Evolutionary conservation across 2,113 vertebrate species (phyloP).

Genomic region (Hippocampus comes): DNA sequence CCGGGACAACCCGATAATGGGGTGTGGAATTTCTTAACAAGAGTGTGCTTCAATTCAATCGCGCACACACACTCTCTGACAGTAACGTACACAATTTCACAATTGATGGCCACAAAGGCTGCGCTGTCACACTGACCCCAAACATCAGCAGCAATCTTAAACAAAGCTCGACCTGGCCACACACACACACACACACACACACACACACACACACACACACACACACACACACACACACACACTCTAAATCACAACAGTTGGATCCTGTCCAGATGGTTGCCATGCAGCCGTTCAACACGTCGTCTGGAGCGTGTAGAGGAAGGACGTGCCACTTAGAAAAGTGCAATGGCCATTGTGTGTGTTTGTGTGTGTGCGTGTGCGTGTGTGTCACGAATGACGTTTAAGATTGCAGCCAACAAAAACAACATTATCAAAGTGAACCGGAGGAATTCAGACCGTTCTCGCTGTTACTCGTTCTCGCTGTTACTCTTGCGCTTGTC

Average conservation of each 20-base stretch:
- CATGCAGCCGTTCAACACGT: constrained; percentile 64
- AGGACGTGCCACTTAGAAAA: constrained; percentile 70
- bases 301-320: constrained; percentile 70
- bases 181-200: constrained; percentile 34
- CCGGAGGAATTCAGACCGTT: background rate
- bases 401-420: constrained; percentile 52
- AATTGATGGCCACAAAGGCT: constrained; percentile 38
- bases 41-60: constrained; percentile 55
- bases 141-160: constrained; percentile 36
- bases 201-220: constrained; percentile 32
- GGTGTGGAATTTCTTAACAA: constrained; percentile 70
- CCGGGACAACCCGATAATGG: constrained; percentile 69
- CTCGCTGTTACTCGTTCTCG: no score
- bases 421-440: constrained; percentile 2
- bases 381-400: constrained; percentile 13
- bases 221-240: constrained; percentile 15
- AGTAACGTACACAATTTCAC: constrained; percentile 31
- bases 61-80: constrained; percentile 33
- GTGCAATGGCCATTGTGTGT: constrained; percentile 62
- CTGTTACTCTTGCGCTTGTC: no score
- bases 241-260: constrained; percentile 54
- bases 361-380: constrained; percentile 18
- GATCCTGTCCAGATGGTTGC: constrained; percentile 66
- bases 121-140: constrained; percentile 29
- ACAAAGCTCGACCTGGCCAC: constrained; percentile 31